Evolutionary conservation across 92 coral and sea anemone genomes (phyloP), one percentile per base, ranked within the genome.

Genomic region (Ricordea florida): DNA sequence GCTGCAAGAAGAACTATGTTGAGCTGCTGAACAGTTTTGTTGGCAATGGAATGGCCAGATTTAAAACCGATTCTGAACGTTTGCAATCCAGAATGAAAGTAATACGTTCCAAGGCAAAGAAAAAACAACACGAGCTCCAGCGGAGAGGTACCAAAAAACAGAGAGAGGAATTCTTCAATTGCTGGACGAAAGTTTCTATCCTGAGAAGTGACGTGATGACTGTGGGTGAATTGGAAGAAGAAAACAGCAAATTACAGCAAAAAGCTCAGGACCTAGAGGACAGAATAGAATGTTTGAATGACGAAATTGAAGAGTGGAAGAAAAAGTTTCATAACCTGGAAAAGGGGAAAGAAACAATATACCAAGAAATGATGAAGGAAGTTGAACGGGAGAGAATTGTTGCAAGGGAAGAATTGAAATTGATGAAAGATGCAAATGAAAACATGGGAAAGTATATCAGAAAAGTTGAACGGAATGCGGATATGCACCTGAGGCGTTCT

Each of bases 281-380:
- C 25, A 3, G 66, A 23, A 28, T 81, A 1, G 82, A 81, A 16
- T 72, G 63, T 37, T 38, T 73, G 34, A 61, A 81, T 22, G 51
- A 48, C 11, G 76, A 77, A 21, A 48, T 78, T 15, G 72, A 62
- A 27, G 40, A 79, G 17, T 85, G 86, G 86, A 85, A 47, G 68
- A 33, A 37, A 46, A 17, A 79, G 48, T 72, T 69, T 35, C 30
- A 48, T 17, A 65, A 79, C 43, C 86, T 85, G 16, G 82, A 62
- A 62, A 20, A 78, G 65, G 85, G 79, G 43, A 78, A 78, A 35
- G 61, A 66, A 47, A 51, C 18, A 33, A 5, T 84, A 55, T 69
- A 69, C 33, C 29, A 34, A 30, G 90, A 84, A 41, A 34, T 70
- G 77, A 30, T 28, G 43, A 26, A 14, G 40, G 75, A 78, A 48